Percentiles rank a stretch among this genome's conserved stretches.
Evolutionary conservation across 92 coral and sea anemone genomes (phyloP).

Genomic region (Palythoa grandis): DNA sequence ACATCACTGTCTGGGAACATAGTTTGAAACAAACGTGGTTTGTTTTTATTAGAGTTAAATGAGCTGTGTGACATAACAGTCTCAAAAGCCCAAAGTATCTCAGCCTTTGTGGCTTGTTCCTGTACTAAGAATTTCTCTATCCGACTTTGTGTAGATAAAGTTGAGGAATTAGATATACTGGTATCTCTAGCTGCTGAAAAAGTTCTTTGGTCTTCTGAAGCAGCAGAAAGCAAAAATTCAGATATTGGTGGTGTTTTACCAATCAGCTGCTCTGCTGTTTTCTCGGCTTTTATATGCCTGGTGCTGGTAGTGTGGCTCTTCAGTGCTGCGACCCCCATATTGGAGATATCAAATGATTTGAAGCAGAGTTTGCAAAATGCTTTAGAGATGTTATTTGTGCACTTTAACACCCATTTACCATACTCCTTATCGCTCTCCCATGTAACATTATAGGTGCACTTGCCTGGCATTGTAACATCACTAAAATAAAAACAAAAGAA

Average conservation of each 20-base stretch:
- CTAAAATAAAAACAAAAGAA: background rate
- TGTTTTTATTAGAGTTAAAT: constrained; percentile 22
- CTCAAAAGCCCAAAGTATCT: constrained; percentile 13
- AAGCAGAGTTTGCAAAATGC: background rate
- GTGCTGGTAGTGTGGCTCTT: too few relatives aligned
- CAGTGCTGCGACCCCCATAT: too few relatives aligned
- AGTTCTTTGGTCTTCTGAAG: too few relatives aligned
- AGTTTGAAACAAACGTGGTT: constrained; percentile 33
- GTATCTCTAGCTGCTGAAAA: background rate
- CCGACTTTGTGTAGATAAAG: background rate
- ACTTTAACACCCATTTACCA: background rate
- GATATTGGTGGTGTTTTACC: too few relatives aligned
- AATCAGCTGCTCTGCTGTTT: too few relatives aligned
- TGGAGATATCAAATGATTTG: too few relatives aligned
- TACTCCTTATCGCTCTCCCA: constrained; percentile 7
- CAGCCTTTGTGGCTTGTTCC: constrained; percentile 23
- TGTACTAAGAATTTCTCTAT: constrained; percentile 3
- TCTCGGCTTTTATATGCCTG: too few relatives aligned
- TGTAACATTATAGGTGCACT: constrained; percentile 19
- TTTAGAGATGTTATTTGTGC: background rate
- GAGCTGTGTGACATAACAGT: constrained; percentile 17
- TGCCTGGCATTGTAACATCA: constrained; percentile 21
- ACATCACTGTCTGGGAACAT: constrained; percentile 54
- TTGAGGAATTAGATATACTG: background rate
- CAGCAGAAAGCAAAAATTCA: too few relatives aligned